These are phyloP conservation scores for Pyrocoelia pectoralis DNA, from an alignment of 2,888 invertebrate genomes.

Conservation along the genomic window DNA sequence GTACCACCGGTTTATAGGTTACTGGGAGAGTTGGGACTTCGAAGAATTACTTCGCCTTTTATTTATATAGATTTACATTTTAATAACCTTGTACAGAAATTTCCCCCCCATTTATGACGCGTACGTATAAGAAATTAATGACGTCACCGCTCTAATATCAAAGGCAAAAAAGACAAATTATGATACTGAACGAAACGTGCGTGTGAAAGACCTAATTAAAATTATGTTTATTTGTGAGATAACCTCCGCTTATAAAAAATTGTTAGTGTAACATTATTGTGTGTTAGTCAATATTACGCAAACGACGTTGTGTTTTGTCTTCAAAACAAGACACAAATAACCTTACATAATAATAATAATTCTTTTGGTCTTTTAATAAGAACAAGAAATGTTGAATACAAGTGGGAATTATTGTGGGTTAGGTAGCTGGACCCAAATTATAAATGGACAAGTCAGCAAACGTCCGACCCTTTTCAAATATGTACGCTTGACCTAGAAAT, in stretches of 20 bases:
- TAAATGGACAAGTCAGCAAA: slow-evolving; percentile 23
- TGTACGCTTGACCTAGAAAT: slow-evolving; percentile 30
- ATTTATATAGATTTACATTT: not conserved
- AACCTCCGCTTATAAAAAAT: not conserved
- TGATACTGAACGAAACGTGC: not conserved
- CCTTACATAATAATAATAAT: not conserved
- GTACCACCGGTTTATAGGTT: not conserved
- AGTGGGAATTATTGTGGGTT: not conserved
- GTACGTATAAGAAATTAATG: not conserved
- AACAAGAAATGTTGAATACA: not conserved
- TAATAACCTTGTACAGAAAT: slow-evolving; percentile 2
- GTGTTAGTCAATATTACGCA: not conserved
- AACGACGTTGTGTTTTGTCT: not conserved
- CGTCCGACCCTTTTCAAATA: slow-evolving; percentile 34
- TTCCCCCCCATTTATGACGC: slow-evolving; percentile 8
- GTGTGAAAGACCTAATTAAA: slow-evolving; percentile 5
- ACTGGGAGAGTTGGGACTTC: not conserved
- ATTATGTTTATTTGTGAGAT: not conserved
- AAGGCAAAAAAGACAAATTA: not conserved
- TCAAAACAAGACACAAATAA: not conserved
- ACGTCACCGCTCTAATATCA: slow-evolving; percentile 1
- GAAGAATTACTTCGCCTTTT: not conserved
- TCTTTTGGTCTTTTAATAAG: not conserved
- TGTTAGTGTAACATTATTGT: not conserved
- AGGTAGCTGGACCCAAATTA: slow-evolving; percentile 13